Percentiles rank a stretch among this genome's conserved stretches.
These are phyloP conservation scores for Calonectris borealis DNA, from an alignment of 2,113 vertebrate genomes.

Conservation along the genomic window DNA sequence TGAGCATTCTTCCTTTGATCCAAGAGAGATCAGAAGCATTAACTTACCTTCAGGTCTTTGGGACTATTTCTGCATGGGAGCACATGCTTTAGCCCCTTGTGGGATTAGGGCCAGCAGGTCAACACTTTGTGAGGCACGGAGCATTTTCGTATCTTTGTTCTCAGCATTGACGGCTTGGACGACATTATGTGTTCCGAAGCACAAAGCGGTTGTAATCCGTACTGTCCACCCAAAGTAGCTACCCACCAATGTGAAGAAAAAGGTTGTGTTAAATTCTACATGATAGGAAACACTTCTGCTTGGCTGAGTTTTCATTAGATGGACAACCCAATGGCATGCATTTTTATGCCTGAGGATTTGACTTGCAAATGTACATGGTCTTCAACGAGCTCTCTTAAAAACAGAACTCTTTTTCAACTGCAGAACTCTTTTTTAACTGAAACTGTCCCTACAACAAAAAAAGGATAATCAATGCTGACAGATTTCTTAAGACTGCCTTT, in stretches of 20 bases:
- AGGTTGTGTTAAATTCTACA: not conserved
- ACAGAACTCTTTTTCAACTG: not conserved
- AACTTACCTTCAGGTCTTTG: not conserved
- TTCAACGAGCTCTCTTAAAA: not conserved
- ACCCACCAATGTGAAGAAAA: not conserved
- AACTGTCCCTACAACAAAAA: not conserved
- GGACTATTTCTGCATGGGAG: not conserved
- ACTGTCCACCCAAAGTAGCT: not conserved
- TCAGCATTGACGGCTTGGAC: not conserved
- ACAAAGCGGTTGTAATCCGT: accelerated
- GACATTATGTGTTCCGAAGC: not conserved
- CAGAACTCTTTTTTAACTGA: not conserved
- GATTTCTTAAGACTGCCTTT: not conserved
- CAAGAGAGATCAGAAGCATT: not conserved
- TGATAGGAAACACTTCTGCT: not conserved
- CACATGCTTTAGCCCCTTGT: not conserved
- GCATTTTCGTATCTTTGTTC: not conserved
- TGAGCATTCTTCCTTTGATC: not conserved
- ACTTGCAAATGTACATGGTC: not conserved
- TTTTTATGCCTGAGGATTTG: not conserved
- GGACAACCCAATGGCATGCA: not conserved
- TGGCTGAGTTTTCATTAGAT: not conserved
- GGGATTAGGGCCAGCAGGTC: not conserved
- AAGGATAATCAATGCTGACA: not conserved
- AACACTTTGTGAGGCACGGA: not conserved